Evolutionary conservation across 2,797 vertebrate genomes (phyloP), one percentile per base, ranked within the genome.

Genomic region (Poeciliopsis turneri): DNA sequence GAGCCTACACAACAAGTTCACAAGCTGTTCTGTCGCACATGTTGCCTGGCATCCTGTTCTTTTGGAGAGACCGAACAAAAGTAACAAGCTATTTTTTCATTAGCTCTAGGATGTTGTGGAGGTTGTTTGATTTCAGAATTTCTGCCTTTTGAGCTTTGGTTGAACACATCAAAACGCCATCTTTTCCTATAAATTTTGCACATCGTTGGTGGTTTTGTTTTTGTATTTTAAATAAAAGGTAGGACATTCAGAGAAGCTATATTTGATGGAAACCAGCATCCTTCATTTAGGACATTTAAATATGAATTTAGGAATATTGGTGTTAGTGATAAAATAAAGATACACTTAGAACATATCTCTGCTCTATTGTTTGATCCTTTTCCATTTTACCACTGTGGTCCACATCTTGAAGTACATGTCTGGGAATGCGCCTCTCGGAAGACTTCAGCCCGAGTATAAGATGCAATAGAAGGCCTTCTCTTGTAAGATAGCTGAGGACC

Each of bases 1-100:
- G 92, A 90, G 84, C 90, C 90, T 90, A 92, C 92, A 93, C 92
- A 91, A 92, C 90, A 90, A 92, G 90, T 91, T 93, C 91, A 91
- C 94, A 94, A 94, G 93, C 94, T 94, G 93, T 87, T 94, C 86
- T 75, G 78, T 84, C 74, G 76, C 93, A 92, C 90, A 92, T 89
- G 88, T 92, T 92, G 89, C 86, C 88, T 93, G 83, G 90, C 80
- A 82, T 90, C 88, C 78, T n/a, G 39, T 72, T 72, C 73, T 89
- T 89, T 88, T 86, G 84, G 83, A 89, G 88, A 88, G 82, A 90
- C 82, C 78, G 75, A 86, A 91, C 91, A 88, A 90, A 90, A 88
- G 86, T 82, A 92, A 86, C 78, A 74, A 91, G 92, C 89, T 86
- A 90, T 93, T 94, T 93, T 94, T 93, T 93, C 89, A 92, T 93